Evolutionary conservation across 1,140 invertebrate species (phyloP), one percentile per base, ranked within the genome.

Genomic region (Augochlora pura): DNA sequence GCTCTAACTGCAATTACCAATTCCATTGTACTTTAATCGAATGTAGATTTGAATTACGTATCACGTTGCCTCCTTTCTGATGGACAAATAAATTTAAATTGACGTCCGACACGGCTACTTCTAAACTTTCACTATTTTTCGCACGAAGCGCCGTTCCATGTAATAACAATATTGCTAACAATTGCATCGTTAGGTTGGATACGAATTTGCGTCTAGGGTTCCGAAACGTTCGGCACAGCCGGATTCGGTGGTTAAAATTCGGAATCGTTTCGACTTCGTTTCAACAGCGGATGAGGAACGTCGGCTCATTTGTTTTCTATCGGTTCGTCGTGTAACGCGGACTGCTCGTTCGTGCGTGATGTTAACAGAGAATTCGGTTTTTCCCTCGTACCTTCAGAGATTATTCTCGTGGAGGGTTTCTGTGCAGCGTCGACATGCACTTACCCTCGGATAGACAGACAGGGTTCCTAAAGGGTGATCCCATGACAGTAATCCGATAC

Each of bases 401-500:
- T 82, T 79, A 82, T 75, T 84, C 60, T 80, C 69, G 76, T 75
- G 54, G 75, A 84, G 68, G 70, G 66, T 81, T 82, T 82, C 67
- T 59, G 80, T 73, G 71, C 64, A 78, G 70, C 70, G 79, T 77
- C 68, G 69, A 82, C 77, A 85, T 67, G 71, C 71, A 80, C 72
- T 85, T 85, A 85, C 77, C 73, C 70, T 85, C 71, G 54, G 77
- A 80, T 65, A 80, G 71, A 83, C 67, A 68, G 69, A 49, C 82
- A 71, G 83, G 71, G 73, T 82, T 84, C 71, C 72, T 78, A 84
- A 81, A 80, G 72, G 78, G 84, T 84, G 75, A 86, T 86, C 71
- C 76, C 76, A 72, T 79, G 67, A 79, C 83, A 66, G 76, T 83
- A 86, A 85, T 85, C 69, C 77, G 76, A 86, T 84, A 86, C 79